Percentiles rank a stretch among this genome's conserved stretches.
These are phyloP conservation scores for Pachliopta kotzebuea DNA, from an alignment of 2,888 invertebrate genomes.

Conservation along the genomic window DNA sequence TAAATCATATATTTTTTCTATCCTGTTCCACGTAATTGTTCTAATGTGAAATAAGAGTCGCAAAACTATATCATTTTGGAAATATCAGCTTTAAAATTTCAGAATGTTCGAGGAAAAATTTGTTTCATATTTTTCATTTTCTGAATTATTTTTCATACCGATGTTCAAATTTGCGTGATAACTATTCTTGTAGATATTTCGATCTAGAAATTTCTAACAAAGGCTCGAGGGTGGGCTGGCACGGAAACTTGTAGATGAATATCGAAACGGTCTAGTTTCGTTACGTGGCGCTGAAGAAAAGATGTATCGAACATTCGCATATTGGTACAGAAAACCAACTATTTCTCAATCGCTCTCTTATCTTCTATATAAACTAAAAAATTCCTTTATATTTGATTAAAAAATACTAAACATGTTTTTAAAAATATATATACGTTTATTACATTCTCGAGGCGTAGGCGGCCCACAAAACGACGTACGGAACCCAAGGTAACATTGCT, in stretches of 20 bases:
- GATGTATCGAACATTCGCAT: slow-evolving; percentile 8
- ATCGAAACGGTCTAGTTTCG: slow-evolving; percentile 15
- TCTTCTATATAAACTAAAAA: background rate
- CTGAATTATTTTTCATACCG: no score
- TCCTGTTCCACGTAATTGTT: no score
- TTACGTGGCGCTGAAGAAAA: slow-evolving; percentile 4
- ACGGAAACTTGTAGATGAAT: slow-evolving; percentile 19
- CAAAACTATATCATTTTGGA: no score
- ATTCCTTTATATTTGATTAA: background rate
- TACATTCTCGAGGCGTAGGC: no score
- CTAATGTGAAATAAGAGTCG: no score
- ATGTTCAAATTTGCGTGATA: background rate
- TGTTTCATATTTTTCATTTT: no score
- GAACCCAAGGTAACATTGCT: no score
- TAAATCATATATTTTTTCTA: background rate
- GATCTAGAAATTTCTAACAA: slow-evolving; percentile 12
- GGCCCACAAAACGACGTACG: no score
- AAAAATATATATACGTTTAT: no score
- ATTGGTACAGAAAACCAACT: slow-evolving; percentile 12
- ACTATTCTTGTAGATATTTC: background rate
- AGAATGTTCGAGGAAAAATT: no score
- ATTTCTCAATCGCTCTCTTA: background rate
- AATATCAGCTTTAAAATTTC: no score
- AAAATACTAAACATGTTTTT: no score
- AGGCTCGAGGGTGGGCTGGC: background rate